These are phyloP conservation scores for Ectropis crepuscularia DNA, from an alignment of 2,888 invertebrate species.

Conservation along the genomic window DNA sequence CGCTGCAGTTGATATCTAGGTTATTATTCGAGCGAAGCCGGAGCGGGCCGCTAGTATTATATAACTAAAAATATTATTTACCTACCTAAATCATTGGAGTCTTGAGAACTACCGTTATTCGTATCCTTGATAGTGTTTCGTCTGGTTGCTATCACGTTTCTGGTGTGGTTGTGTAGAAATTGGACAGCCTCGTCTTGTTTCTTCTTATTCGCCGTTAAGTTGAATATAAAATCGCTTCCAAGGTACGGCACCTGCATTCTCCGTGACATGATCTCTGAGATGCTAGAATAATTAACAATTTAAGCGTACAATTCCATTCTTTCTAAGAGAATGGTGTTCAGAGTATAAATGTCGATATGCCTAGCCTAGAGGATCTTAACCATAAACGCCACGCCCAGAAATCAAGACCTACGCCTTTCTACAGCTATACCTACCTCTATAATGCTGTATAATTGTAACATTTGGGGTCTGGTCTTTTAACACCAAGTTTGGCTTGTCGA, in stretches of 20 bases:
- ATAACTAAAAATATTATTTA: not conserved
- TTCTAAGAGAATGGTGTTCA: no score
- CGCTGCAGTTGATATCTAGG: no score
- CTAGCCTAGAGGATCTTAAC: no score
- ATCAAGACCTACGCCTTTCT: no score
- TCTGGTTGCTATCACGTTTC: slow-evolving; percentile 73
- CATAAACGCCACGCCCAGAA: no score
- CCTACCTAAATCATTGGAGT: slow-evolving; percentile 61
- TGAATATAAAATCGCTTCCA: slow-evolving; percentile 63
- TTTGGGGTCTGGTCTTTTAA: no score
- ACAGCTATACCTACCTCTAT: no score
- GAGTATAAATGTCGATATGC: no score
- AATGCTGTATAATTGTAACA: no score
- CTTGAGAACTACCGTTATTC: slow-evolving; percentile 52
- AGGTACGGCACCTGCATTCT: slow-evolving; percentile 69
- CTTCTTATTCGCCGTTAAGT: slow-evolving; percentile 84
- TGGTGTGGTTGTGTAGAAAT: slow-evolving; percentile 73
- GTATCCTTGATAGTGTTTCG: slow-evolving; percentile 59
- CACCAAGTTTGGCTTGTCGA: no score
- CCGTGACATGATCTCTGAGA: slow-evolving; percentile 54
- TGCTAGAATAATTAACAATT: slow-evolving; percentile 40
- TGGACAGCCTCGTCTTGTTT: slow-evolving; percentile 77
- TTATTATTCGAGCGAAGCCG: no score
- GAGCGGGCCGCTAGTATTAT: no score
- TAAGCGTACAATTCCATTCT: not conserved